phyloP scores from a whole-genome alignment of 2,888 invertebrate species.

The Sarcophaga carnaria region DNA sequence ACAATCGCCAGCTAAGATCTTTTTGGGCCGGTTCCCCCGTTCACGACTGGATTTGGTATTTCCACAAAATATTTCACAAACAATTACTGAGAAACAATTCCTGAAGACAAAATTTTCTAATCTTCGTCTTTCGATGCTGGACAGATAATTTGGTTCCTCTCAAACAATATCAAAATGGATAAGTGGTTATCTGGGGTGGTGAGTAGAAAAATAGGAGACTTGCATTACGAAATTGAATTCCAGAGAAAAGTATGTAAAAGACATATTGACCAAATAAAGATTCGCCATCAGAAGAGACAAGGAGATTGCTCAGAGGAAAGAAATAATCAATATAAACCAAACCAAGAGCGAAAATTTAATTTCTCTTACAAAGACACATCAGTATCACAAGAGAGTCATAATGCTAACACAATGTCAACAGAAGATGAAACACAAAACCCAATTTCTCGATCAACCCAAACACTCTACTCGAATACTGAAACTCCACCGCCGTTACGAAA shows the following conservation, averaged over 20 bases:
- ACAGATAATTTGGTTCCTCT: constrained; percentile 2
- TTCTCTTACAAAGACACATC: too few relatives aligned
- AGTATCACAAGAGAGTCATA: too few relatives aligned
- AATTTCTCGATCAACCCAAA: too few relatives aligned
- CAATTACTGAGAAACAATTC: constrained; percentile 20
- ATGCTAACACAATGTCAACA: too few relatives aligned
- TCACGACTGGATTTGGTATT: constrained; percentile 32
- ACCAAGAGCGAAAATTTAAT: too few relatives aligned
- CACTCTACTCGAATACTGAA: too few relatives aligned
- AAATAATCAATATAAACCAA: too few relatives aligned
- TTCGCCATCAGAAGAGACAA: too few relatives aligned
- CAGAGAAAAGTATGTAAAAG: not conserved
- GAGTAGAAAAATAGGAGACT: not conserved
- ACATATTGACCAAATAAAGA: constrained; percentile 10
- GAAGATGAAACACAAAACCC: too few relatives aligned
- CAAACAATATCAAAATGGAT: constrained; percentile 4
- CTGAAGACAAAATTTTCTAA: not conserved
- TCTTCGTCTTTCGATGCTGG: not conserved
- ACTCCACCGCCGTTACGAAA: too few relatives aligned
- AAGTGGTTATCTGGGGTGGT: not conserved
- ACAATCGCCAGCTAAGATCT: constrained; percentile 18
- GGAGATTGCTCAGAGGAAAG: too few relatives aligned
- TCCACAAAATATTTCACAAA: constrained; percentile 1
- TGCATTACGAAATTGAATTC: constrained; percentile 3
- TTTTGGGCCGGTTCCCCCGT: constrained; percentile 22